These are phyloP conservation scores for Hippocampus guttulatus DNA, from an alignment of 2,113 vertebrate genomes.

Conservation along the genomic window DNA sequence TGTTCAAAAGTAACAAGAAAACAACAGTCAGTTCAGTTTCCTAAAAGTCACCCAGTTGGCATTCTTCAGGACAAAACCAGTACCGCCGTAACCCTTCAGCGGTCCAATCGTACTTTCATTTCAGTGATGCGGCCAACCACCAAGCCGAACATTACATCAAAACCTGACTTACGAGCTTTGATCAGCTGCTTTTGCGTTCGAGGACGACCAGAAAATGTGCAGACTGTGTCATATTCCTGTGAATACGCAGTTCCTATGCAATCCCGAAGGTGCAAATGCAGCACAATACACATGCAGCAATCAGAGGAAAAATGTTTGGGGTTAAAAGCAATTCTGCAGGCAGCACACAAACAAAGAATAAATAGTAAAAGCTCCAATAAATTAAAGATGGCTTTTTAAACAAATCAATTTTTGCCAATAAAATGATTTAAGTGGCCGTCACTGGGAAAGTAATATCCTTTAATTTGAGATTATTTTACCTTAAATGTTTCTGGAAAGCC, in stretches of 20 bases:
- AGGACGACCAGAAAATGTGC: not conserved
- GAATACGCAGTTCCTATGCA: not conserved
- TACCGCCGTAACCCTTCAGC: not conserved
- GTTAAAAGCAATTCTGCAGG: not conserved
- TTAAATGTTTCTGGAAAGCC: no score
- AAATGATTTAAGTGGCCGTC: not conserved
- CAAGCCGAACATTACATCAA: not conserved
- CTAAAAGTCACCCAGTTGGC: not conserved
- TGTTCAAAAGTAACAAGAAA: not conserved
- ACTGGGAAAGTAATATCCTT: not conserved
- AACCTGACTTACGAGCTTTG: not conserved
- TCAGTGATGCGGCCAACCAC: not conserved
- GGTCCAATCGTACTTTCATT: not conserved
- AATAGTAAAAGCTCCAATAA: constrained; percentile 17
- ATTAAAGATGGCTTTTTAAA: not conserved
- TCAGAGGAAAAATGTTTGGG: not conserved
- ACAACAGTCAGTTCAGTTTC: not conserved
- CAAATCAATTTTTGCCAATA: not conserved
- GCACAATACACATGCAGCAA: not conserved
- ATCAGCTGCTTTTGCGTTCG: not conserved
- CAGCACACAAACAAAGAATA: constrained; percentile 9
- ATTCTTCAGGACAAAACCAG: not conserved
- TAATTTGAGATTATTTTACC: not conserved
- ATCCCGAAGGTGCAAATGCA: not conserved
- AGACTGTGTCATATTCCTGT: not conserved